These are phyloP conservation scores for Agrenia bidenticulata DNA, from an alignment of 2,888 invertebrate species.

Conservation along the genomic window DNA sequence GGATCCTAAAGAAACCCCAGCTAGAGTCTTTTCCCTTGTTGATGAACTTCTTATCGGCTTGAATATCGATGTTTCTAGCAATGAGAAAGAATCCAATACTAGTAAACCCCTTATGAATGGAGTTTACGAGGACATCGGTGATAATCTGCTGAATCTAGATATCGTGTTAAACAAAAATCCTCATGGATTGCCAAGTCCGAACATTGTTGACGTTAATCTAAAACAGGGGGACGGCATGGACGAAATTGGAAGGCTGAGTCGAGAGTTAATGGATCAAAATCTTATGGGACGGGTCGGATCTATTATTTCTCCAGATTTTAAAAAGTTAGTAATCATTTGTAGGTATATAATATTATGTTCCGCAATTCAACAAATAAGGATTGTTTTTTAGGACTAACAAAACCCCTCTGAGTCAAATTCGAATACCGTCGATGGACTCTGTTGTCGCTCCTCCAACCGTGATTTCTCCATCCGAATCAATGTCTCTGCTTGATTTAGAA, in stretches of 20 bases:
- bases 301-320: slow-evolving; percentile 18
- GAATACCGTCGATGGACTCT: slow-evolving; percentile 23
- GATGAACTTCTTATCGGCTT: slow-evolving; percentile 48
- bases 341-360: not conserved
- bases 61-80: slow-evolving; percentile 21
- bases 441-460: not conserved
- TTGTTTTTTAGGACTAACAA: slow-evolving; percentile 40
- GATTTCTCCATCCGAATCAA: slow-evolving; percentile 10
- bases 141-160: slow-evolving; percentile 46
- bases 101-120: not conserved
- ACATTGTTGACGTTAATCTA: not conserved
- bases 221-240: slow-evolving; percentile 33
- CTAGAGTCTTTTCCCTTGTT: slow-evolving; percentile 35
- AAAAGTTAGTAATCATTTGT: slow-evolving; percentile 28
- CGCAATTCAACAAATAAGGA: not conserved
- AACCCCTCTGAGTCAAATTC: slow-evolving; percentile 38
- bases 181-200: not conserved
- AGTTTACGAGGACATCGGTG: slow-evolving; percentile 8
- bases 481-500: slow-evolving; percentile 41
- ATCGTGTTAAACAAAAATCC: slow-evolving; percentile 23
- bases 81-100: too few species aligned
- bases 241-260: slow-evolving; percentile 47
- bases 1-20: not conserved
- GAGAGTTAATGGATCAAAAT: slow-evolving; percentile 49
- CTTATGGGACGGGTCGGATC: slow-evolving; percentile 28